A percentile compares a stretch with the other conserved stretches of the same genome.
Conservation (phyloP, 2,113 vertebrate genomes). For the Otolemur garnettii region DNA sequence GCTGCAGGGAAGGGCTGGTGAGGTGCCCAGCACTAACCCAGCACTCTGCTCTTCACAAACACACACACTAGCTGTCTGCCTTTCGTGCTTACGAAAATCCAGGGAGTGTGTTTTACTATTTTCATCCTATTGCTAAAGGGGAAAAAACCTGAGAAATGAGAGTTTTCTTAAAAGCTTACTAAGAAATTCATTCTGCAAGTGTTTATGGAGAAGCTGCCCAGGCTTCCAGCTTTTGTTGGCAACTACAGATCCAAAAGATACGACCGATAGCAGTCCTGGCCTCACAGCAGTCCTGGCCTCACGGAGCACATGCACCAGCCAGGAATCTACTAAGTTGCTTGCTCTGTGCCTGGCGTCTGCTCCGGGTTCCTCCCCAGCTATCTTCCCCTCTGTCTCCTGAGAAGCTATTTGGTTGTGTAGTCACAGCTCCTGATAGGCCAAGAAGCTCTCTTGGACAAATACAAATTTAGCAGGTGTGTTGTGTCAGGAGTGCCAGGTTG, state of each 20-base stretch:
- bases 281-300: background rate
- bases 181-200: background rate
- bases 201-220: background rate
- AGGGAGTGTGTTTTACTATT: accelerated
- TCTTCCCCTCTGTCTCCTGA: background rate
- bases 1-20: too few species aligned
- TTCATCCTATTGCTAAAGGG: background rate
- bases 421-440: constrained; percentile 1
- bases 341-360: background rate
- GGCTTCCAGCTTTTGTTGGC: background rate
- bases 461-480: background rate
- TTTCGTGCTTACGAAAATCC: background rate
- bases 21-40: accelerated
- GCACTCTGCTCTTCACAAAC: background rate
- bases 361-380: too few species aligned
- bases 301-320: accelerated
- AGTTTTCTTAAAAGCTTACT: background rate
- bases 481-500: background rate
- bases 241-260: background rate
- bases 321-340: background rate
- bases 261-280: background rate
- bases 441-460: background rate
- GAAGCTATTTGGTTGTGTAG: background rate
- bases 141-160: background rate
- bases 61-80: background rate